Conservation (phyloP, 2,888 invertebrate genomes). For the Ypsolopha sequella region DNA sequence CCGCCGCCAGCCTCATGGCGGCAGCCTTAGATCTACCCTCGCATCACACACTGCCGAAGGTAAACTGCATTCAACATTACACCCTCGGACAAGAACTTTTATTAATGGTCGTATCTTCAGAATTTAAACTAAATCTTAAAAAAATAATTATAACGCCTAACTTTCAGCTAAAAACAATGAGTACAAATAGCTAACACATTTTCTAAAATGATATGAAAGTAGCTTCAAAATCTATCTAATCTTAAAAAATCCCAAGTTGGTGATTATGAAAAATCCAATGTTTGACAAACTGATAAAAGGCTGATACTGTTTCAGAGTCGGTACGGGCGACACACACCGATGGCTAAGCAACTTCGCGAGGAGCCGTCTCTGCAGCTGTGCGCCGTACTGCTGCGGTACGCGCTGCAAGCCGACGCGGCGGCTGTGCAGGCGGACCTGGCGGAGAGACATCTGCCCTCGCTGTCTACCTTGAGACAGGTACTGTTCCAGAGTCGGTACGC, state of each 20-base stretch:
- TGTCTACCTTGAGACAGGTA: background rate
- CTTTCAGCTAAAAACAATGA: too few species aligned
- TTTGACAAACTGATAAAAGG: too few species aligned
- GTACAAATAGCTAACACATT: too few species aligned
- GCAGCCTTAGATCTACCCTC: constrained; percentile 91
- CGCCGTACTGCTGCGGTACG: constrained; percentile 87
- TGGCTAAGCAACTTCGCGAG: constrained; percentile 92
- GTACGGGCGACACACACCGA: constrained; percentile 87
- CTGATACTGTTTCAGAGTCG: constrained; percentile 78
- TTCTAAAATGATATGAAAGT: too few species aligned
- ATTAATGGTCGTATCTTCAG: too few species aligned
- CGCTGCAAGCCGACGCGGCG: constrained; percentile 80
- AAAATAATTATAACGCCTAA: too few species aligned
- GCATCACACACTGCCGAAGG: constrained; percentile 84
- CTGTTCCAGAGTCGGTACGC: constrained; percentile 87
- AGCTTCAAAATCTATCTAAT: too few species aligned
- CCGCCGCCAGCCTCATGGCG: constrained; percentile 95
- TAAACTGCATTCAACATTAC: constrained; percentile 23
- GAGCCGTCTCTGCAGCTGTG: constrained; percentile 96
- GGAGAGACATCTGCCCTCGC: constrained; percentile 53
- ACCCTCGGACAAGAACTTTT: background rate
- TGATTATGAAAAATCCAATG: too few species aligned
- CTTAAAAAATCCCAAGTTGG: too few species aligned
- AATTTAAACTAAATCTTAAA: too few species aligned
- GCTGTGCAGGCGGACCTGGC: constrained; percentile 87